Evolutionary conservation across 2,113 vertebrate genomes (phyloP).

Genomic region (Halichoeres trimaculatus): DNA sequence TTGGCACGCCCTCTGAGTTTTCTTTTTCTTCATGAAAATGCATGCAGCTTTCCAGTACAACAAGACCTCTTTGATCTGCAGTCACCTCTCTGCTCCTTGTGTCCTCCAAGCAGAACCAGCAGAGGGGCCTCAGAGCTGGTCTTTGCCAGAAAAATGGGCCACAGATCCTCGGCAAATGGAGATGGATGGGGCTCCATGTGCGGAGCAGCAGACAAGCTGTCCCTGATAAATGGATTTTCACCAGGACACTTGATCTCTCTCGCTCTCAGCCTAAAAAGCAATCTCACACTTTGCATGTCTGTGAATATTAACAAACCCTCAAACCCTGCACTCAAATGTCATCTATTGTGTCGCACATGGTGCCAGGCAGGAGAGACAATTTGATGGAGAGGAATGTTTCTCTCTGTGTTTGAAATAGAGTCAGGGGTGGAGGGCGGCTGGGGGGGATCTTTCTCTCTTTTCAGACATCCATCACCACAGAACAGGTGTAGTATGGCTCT

Average conservation of each 20-base stretch:
- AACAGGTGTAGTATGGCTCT: conserved; percentile 61
- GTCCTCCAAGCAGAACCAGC: conserved; percentile 15
- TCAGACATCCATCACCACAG: conserved; percentile 61
- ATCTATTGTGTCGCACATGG: conserved; percentile 73
- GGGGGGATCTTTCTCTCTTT: conserved; percentile 46
- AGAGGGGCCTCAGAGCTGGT: conserved; percentile 47
- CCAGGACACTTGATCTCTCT: conserved; percentile 75
- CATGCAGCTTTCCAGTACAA: not conserved
- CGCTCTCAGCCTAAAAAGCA: conserved; percentile 79
- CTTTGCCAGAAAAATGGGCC: conserved; percentile 70
- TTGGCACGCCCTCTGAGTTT: not conserved
- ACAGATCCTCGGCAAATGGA: conserved; percentile 78
- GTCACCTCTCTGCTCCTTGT: conserved; percentile 22
- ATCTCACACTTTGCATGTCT: conserved; percentile 82
- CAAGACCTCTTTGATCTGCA: not conserved
- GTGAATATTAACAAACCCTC: conserved; percentile 82
- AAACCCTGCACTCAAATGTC: conserved; percentile 75
- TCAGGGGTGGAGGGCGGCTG: conserved; percentile 6
- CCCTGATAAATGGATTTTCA: conserved; percentile 78
- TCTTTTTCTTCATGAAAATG: not conserved
- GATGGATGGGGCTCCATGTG: conserved; percentile 77
- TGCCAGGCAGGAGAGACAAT: conserved; percentile 68
- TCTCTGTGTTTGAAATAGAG: conserved; percentile 65
- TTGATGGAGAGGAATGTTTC: conserved; percentile 70
- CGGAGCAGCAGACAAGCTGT: conserved; percentile 74